Conservation (phyloP, 2,113 vertebrate species). For the Pachypanchax playfairii region DNA sequence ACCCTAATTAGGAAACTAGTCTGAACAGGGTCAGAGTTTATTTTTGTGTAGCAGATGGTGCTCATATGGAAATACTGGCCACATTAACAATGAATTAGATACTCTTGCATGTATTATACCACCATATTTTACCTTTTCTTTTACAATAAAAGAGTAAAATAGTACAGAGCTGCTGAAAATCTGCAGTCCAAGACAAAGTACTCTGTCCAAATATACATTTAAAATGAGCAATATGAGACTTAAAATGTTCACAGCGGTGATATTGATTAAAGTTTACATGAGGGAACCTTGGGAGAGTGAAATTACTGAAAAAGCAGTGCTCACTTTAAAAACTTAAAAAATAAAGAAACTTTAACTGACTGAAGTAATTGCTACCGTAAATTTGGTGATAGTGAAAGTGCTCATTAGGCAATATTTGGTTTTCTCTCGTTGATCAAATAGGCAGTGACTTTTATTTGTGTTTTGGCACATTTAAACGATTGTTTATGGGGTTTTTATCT, state of each 20-base stretch:
- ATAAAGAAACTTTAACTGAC: constrained; percentile 31
- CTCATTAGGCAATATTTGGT: constrained; percentile 64
- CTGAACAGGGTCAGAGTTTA: constrained; percentile 36
- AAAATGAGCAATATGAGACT: constrained; percentile 31
- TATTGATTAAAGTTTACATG: constrained; percentile 15
- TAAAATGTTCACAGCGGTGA: constrained; percentile 23
- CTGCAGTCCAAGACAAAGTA: constrained; percentile 18
- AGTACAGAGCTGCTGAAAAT: constrained; percentile 23
- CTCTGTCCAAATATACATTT: constrained; percentile 30
- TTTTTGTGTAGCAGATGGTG: constrained; percentile 24
- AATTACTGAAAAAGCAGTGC: constrained; percentile 32
- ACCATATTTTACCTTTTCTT: constrained; percentile 32
- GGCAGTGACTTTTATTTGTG: constrained; percentile 35
- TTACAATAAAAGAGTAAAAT: constrained; percentile 34
- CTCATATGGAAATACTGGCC: constrained; percentile 37
- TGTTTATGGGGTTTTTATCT: constrained; percentile 58
- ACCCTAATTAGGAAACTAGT: constrained; percentile 17
- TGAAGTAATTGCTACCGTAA: constrained; percentile 56
- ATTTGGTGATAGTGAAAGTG: constrained; percentile 52
- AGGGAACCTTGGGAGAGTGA: constrained; percentile 20
- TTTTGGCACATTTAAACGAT: constrained; percentile 40
- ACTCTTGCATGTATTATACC: constrained; percentile 21
- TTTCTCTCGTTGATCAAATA: constrained; percentile 57
- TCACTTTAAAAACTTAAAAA: constrained; percentile 20
- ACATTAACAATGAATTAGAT: neutral